These are phyloP conservation scores for Eptesicus fuscus DNA, from an alignment of 2,113 vertebrate species.

Conservation along the genomic window DNA sequence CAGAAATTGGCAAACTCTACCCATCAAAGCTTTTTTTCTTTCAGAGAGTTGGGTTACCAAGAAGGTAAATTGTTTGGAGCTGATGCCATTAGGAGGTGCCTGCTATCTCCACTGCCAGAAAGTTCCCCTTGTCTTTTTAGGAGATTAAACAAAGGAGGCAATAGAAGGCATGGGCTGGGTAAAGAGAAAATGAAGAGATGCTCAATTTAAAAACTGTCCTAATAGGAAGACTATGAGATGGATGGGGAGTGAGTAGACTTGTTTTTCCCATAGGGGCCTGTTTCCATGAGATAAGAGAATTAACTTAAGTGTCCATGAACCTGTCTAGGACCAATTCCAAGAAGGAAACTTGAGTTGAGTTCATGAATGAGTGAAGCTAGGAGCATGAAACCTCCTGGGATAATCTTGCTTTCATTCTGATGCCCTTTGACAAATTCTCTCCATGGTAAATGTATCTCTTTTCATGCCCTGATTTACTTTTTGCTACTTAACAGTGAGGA, in stretches of 20 bases:
- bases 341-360: background rate
- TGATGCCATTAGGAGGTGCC: background rate
- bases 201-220: background rate
- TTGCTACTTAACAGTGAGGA: background rate
- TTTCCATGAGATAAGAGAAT: background rate
- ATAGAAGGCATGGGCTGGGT: background rate
- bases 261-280: background rate
- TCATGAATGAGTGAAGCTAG: background rate
- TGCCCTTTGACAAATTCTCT: background rate
- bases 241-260: background rate
- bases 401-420: background rate
- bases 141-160: background rate
- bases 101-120: background rate
- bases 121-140: background rate
- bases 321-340: background rate
- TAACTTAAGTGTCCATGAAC: background rate
- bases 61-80: background rate
- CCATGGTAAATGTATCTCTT: background rate
- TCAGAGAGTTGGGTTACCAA: background rate
- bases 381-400: background rate
- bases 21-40: background rate
- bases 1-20: background rate
- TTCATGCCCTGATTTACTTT: background rate
- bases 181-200: background rate
- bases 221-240: background rate